Conservation (phyloP, 2,113 vertebrate genomes). For the Taxidea taxus region DNA sequence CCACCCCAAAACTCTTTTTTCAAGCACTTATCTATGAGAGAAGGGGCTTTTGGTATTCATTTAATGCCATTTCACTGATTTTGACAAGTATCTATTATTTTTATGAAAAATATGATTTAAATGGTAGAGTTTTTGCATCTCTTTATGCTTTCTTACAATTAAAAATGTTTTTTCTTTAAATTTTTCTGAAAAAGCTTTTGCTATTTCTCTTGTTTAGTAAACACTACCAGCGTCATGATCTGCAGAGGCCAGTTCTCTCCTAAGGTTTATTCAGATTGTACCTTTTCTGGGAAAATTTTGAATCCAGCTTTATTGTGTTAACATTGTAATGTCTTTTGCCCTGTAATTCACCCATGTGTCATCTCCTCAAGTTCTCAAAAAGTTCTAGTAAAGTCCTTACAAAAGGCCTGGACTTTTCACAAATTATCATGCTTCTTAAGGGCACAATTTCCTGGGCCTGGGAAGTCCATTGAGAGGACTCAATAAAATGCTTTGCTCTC, state of each 20-base stretch:
- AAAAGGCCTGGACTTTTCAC: background rate
- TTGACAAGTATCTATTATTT: background rate
- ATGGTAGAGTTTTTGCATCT: background rate
- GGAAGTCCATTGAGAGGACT: background rate
- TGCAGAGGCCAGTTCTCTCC: background rate
- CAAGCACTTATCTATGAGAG: background rate
- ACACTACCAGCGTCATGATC: background rate
- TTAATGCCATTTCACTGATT: background rate
- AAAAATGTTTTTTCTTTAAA: background rate
- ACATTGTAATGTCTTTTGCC: background rate
- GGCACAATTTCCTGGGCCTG: background rate
- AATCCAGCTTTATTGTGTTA: background rate
- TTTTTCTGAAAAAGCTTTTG: background rate
- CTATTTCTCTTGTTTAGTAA: background rate
- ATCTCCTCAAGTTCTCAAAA: background rate
- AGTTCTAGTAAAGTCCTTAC: constrained; percentile 10
- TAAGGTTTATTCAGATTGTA: background rate
- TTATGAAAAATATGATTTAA: background rate
- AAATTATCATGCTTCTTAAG: background rate
- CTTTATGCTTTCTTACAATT: background rate
- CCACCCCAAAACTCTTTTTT: background rate
- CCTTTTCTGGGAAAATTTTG: background rate
- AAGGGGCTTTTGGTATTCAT: background rate
- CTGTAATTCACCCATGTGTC: background rate
- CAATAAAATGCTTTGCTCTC: background rate